Conservation (phyloP, 2,113 vertebrate species). For the Trematocara marginatum region DNA sequence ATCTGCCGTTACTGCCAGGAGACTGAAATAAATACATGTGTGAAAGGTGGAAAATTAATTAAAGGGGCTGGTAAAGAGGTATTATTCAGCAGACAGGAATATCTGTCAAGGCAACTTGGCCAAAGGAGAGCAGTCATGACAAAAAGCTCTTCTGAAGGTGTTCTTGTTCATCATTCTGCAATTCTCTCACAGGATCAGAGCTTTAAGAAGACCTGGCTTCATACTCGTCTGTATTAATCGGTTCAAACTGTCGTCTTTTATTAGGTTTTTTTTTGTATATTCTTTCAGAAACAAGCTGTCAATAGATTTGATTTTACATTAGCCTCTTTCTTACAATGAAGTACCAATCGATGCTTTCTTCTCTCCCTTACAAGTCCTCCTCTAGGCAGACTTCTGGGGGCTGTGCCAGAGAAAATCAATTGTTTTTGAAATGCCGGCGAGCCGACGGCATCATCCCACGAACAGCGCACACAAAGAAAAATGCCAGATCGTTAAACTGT, state of each 20-base stretch:
- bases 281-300: constrained; percentile 41
- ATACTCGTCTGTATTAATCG: constrained; percentile 15
- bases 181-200: constrained; percentile 6
- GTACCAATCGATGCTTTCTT: constrained; percentile 52
- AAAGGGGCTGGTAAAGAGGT: constrained; percentile 53
- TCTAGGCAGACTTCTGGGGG: constrained; percentile 28
- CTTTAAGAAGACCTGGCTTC: neutral
- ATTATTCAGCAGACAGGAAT: constrained; percentile 72
- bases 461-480: constrained; percentile 4
- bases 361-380: constrained; percentile 25
- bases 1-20: constrained; percentile 46
- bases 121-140: constrained; percentile 33
- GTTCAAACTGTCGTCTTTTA: constrained; percentile 18
- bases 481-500: constrained; percentile 10
- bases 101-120: constrained; percentile 70
- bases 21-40: constrained; percentile 41
- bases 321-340: constrained; percentile 45
- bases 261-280: neutral
- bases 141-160: constrained; percentile 31
- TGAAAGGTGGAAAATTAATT: constrained; percentile 33
- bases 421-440: constrained; percentile 46
- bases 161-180: neutral
- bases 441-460: constrained; percentile 15
- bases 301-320: constrained; percentile 60
- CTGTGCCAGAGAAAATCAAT: constrained; percentile 57